Evolutionary conservation across 2,888 invertebrate genomes (phyloP), one percentile per base, ranked within the genome.

Genomic region (Nephrotoma flavescens): DNA sequence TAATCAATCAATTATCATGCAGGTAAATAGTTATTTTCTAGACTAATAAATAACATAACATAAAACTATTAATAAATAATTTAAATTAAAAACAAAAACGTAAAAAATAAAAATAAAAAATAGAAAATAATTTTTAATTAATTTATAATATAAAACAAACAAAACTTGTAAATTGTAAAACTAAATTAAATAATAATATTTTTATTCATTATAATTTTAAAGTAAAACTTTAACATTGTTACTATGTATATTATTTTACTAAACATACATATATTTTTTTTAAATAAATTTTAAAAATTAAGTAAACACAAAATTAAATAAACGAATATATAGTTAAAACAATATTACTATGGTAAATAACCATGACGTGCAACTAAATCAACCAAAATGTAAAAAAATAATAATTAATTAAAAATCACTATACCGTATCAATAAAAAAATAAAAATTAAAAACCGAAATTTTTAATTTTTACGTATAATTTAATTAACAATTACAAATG

Each of bases 1-100:
- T 92, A 89, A 89, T 91, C 88, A 92, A 91, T 89, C 91, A 91
- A 87, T 89, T 91, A 88, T 89, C 90, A 88, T 90, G 90, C 88
- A 91, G 92, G 91, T 92, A 88, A 91, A 91, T 89, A 84, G 84
- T 84, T 84, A 42, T 15, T 42, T 42, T 42, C n/a, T 42, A 42
- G 42, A 41, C 12, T 9, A 84, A 47, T 1, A 47, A 11, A 84
- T 84, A 42, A 84, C 2, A 42, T 15, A 42, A 42, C n/a, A 84
- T 41, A 83, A 41, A 1, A 41, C 41, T 41, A 42, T 41, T 42
- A 11, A 41, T 41, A 83, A 42, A 83, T 42, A 83, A 41, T 12
- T 41, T 41, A 84, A 41, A 84, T 84, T 15, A n/a, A 42, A 84
- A 41, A 41, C n/a, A 83, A 83, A 41, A 84, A 12, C 6, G 6